Evolutionary conservation across 2,888 invertebrate genomes (phyloP), one percentile per base, ranked within the genome.

Genomic region (Heliothis peltigera): DNA sequence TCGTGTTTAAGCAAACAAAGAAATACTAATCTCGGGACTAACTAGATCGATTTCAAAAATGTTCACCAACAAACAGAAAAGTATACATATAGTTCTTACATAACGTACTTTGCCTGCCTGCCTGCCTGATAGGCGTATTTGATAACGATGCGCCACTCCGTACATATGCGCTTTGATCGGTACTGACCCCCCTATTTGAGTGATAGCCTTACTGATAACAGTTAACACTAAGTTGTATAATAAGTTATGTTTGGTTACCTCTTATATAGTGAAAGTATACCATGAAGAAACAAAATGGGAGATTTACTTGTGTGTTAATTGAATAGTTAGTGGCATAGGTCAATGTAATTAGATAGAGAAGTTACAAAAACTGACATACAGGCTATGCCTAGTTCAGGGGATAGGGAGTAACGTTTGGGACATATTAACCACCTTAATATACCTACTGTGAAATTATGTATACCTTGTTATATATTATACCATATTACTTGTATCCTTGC

Each of bases 171-270:
- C 70, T 67, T 67, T 64, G 70, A 77, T 64, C 70, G 64, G 17
- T 55, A 22, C 64, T 62, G 59, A 56, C 59, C 64, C 43, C 32
- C 4, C 32, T n/a, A 22, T 42, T 17, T 6, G 42, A 42, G 1
- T 17, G 76, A 77, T 77, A 77, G 70, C 64, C 64, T 67, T 47
- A 10, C 19, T 25, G 62, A 70, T 76, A 77, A 18, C n/a, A 32
- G 43, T 53, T 8, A 17, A 17, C 49, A 53, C 22, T 42, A 8
- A 32, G 21, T 19, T 18, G 32, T 28, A 7, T n/a, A 42, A 42
- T 15, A n/a, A n/a, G 17, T 17, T n/a, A 15, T 46, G 19, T 21
- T 6, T 4, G 6, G 19, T 21, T 46, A 0, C 25, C 12, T 18
- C 12, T 43, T 35, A 25, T 17, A 10, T 64, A 21, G 28, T 47